Evolutionary conservation across 1,140 invertebrate genomes (phyloP).

Genomic region (Archivesica marissinica): DNA sequence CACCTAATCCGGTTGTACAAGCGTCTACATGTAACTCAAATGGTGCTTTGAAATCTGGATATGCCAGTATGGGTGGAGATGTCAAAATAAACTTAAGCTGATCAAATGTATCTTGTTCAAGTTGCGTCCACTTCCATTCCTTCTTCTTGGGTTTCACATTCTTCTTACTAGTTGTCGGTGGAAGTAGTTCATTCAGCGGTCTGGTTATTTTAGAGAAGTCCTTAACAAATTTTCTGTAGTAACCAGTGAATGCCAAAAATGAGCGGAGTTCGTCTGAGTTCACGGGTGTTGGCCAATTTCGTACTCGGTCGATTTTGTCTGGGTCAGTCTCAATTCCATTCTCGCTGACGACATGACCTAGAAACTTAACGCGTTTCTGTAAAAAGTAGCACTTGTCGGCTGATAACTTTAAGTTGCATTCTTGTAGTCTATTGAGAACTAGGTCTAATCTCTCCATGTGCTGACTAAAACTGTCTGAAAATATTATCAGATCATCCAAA

Average conservation of each 20-base stretch:
- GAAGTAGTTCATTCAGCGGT: neutral
- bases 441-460: constrained; percentile 11
- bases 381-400: constrained; percentile 17
- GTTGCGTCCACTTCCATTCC: constrained; percentile 10
- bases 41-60: constrained; percentile 24
- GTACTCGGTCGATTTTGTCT: constrained; percentile 2
- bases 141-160: neutral
- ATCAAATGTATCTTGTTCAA: constrained; percentile 19
- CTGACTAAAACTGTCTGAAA: constrained; percentile 16
- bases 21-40: constrained; percentile 39
- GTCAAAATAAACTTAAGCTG: constrained; percentile 13
- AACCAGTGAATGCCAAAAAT: constrained; percentile 3
- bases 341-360: constrained; percentile 17
- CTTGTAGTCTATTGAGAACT: neutral
- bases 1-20: neutral
- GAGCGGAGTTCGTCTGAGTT: constrained; percentile 1
- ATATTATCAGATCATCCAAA: constrained; percentile 40
- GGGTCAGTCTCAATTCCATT: constrained; percentile 6
- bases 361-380: neutral
- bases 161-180: neutral
- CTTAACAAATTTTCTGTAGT: neutral
- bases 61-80: constrained; percentile 1
- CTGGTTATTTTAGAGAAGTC: neutral
- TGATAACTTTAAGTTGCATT: constrained; percentile 26
- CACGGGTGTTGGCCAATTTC: constrained; percentile 13